Base-by-base conservation (phyloP, 2,797 vertebrate genomes). In the Esox masquinongy region DNA sequence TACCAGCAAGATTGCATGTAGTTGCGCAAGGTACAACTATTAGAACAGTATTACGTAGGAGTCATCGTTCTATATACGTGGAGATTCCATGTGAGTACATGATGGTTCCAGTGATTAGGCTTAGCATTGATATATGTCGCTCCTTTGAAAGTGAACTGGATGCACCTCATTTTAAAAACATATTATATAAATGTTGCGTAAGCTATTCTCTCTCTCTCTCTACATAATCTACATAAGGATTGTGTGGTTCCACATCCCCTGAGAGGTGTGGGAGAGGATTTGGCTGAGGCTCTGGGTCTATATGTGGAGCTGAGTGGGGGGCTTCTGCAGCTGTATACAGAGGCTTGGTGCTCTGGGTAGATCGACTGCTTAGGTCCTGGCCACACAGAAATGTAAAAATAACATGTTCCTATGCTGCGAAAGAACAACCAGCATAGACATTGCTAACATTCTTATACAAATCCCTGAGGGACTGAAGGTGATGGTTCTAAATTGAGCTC, bases 141-240 rank as follows among this genome's bases (percentile, higher is more conserved):
- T 26, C 50, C 16, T 53, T n/a, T n/a, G 2, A 49, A 64, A 29
- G 9, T 3, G n/a, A 68, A 9, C 61, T 22, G 49, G 24, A 47
- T 67, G 59, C 22, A n/a, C 22, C 61, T 74, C 47, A 15, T 43
- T 26, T 50, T 49, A 74, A 67, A 75, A 61, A 67, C 24, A n/a
- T 16, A 69, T 82, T 80, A 82, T 59, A 71, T 79, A 80, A 80
- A 79, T 47, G 76, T 74, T 75, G 82, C 68, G 47, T 81, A 83
- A 84, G 22, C 36, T 53, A 59, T 61, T 75, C 34, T 74, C 49
- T 83, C n/a, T 83, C n/a, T 39, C 12, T 14, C 43, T 47, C 43
- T 47, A 14, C 43, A 47, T 47, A 47, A 47, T 39, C 36, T 39
- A 39, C 36, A 39, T 39, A 8, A 39, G 36, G 36, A 39, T 69